These are phyloP conservation scores for Idaea straminata DNA, from an alignment of 2,888 invertebrate genomes.

Conservation along the genomic window DNA sequence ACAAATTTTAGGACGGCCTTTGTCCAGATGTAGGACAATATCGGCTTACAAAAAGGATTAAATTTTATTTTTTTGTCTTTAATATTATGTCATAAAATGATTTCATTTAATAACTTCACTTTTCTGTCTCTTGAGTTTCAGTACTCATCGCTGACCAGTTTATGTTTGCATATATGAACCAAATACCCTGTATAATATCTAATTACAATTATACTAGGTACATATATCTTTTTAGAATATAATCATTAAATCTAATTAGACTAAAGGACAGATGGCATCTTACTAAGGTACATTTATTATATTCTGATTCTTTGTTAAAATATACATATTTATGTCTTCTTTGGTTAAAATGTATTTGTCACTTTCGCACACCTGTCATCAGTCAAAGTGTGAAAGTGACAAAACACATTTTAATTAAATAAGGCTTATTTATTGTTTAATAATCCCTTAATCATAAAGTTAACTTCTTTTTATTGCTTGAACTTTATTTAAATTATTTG, in stretches of 20 bases:
- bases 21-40: too few species aligned
- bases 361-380: too few species aligned
- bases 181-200: background rate
- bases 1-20: too few species aligned
- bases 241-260: constrained; percentile 45
- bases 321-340: background rate
- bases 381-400: too few species aligned
- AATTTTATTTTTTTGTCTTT: too few species aligned
- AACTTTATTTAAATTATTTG: background rate
- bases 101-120: too few species aligned
- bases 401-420: too few species aligned
- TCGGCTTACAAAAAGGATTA: too few species aligned
- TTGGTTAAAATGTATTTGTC: too few species aligned
- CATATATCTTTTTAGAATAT: constrained; percentile 65
- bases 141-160: background rate
- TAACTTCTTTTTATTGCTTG: background rate
- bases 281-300: constrained; percentile 36
- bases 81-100: too few species aligned
- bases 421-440: too few species aligned
- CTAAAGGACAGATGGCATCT: constrained; percentile 64
- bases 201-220: constrained; percentile 43
- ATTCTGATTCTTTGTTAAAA: constrained; percentile 36
- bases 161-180: background rate
- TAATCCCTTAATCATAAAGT: too few species aligned
- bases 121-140: background rate